Evolutionary conservation across 2,888 invertebrate genomes (phyloP).

Genomic region (Rhingia campestris): DNA sequence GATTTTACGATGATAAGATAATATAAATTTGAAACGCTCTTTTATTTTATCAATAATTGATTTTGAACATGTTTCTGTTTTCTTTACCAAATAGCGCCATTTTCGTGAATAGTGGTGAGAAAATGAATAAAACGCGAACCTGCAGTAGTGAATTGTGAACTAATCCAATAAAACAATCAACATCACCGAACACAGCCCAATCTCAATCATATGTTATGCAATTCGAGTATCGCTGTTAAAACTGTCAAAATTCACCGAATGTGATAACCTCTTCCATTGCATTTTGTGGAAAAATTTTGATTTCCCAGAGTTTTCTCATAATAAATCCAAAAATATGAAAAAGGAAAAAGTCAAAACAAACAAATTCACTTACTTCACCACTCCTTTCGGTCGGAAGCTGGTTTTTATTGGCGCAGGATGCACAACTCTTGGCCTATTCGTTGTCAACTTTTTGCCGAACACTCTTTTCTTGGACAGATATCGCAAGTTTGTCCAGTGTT

Average conservation of each 20-base stretch:
- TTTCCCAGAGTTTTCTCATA: background rate
- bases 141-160: too few species aligned
- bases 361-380: conserved; percentile 77
- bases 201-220: conserved; percentile 46
- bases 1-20: too few species aligned
- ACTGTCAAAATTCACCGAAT: conserved; percentile 49
- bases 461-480: conserved; percentile 86
- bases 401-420: conserved; percentile 83
- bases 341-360: conserved; percentile 18
- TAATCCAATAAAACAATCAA: background rate
- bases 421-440: conserved; percentile 82
- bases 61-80: too few species aligned
- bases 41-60: too few species aligned
- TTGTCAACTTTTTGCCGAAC: conserved; percentile 85
- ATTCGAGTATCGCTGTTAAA: conserved; percentile 58
- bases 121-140: too few species aligned
- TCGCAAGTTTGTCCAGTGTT: conserved; percentile 86
- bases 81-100: too few species aligned
- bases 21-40: too few species aligned
- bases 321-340: conserved; percentile 39
- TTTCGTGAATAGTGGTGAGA: too few species aligned
- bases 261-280: conserved; percentile 15
- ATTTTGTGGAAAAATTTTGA: conserved; percentile 9
- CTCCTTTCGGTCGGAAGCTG: conserved; percentile 84
- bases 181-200: conserved; percentile 5